Percentiles rank a stretch among this genome's conserved stretches.
These are phyloP conservation scores for Romanogobio albipinnatus DNA, from an alignment of 2,113 vertebrate genomes.

Conservation along the genomic window DNA sequence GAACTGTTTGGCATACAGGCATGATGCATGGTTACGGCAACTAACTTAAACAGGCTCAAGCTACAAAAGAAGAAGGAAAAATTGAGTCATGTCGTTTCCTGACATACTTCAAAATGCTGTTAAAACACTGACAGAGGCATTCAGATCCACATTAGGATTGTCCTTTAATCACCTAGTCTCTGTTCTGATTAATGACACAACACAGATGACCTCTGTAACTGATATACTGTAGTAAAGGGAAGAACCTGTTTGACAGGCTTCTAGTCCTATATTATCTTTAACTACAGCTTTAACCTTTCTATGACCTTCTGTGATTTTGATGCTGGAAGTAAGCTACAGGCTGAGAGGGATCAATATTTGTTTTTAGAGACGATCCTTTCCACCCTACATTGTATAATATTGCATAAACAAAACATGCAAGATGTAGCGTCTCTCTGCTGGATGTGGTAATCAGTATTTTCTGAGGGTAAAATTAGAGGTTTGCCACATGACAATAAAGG, in stretches of 20 bases:
- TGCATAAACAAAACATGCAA: background rate
- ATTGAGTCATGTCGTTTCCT: background rate
- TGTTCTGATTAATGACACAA: background rate
- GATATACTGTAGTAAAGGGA: background rate
- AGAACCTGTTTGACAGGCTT: background rate
- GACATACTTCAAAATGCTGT: background rate
- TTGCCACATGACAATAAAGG: background rate
- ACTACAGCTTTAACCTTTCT: background rate
- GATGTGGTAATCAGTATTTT: background rate
- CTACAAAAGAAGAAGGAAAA: background rate
- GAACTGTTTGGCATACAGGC: background rate
- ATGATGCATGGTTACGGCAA: background rate
- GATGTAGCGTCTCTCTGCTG: background rate
- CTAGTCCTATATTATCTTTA: background rate
- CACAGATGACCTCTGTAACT: background rate
- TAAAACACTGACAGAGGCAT: slow-evolving; percentile 3
- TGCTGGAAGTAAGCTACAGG: background rate
- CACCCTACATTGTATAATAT: background rate
- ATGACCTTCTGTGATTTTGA: slow-evolving; percentile 3
- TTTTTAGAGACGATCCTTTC: background rate
- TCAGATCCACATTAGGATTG: too few relatives aligned
- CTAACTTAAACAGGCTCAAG: background rate
- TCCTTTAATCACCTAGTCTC: background rate
- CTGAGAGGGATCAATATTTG: background rate
- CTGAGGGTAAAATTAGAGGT: slow-evolving; percentile 1